A percentile compares a stretch with the other conserved stretches of the same genome.
Evolutionary conservation across 2,113 vertebrate species (phyloP).

Genomic region (Plotosus lineatus): DNA sequence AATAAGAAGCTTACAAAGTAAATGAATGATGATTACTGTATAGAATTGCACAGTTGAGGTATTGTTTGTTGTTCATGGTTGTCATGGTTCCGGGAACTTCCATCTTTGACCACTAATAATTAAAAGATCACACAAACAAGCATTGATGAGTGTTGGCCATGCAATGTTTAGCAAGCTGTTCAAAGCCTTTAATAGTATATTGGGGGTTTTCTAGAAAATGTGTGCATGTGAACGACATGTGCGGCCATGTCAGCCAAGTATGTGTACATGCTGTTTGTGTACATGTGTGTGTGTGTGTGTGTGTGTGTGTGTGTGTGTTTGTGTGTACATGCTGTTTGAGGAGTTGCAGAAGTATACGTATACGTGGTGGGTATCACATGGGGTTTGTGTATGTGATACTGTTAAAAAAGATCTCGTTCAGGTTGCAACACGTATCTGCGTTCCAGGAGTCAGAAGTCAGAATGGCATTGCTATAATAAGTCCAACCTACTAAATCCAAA

Average conservation of each 20-base stretch:
- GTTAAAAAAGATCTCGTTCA: slow-evolving; percentile 48
- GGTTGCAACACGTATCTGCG: slow-evolving; percentile 67
- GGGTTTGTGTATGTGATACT: slow-evolving; percentile 3
- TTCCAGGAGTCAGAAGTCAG: slow-evolving; percentile 44
- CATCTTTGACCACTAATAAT: no score
- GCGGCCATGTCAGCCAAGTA: neutral
- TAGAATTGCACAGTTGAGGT: no score
- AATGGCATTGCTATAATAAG: slow-evolving; percentile 59
- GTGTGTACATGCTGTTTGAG: neutral
- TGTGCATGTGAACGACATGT: neutral
- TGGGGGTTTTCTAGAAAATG: neutral
- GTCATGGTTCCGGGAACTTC: no score
- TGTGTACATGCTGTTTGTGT: neutral
- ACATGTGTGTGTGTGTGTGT: neutral
- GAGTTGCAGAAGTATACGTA: neutral
- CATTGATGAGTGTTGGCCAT: no score
- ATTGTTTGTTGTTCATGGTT: no score
- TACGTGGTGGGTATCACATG: neutral
- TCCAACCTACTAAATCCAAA: slow-evolving; percentile 41
- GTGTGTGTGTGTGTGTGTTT: neutral
- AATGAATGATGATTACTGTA: no score
- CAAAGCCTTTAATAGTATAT: no score
- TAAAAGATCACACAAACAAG: no score
- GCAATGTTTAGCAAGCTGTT: no score
- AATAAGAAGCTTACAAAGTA: no score